Evolutionary conservation across 2,797 vertebrate species (phyloP).

Genomic region (Microcaecilia unicolor): DNA sequence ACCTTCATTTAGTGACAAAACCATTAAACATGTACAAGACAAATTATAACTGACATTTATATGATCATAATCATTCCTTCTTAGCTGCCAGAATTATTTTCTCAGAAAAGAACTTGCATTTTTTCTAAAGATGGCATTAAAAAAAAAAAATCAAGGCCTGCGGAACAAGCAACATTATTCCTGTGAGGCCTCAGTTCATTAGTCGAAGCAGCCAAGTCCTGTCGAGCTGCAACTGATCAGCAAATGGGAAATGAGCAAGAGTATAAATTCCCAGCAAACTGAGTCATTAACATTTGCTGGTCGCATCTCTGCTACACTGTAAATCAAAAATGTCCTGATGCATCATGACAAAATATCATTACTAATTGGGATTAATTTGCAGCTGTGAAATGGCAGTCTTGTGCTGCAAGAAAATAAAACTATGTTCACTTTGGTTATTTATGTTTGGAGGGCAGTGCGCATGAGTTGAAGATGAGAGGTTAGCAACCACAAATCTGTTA

Average conservation of each 20-base stretch:
- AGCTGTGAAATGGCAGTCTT: constrained; percentile 56
- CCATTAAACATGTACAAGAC: constrained; percentile 57
- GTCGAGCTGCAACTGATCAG: constrained; percentile 56
- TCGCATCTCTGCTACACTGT: constrained; percentile 57
- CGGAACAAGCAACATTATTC: constrained; percentile 51
- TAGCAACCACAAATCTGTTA: too few relatives aligned
- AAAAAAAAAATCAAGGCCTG: constrained; percentile 28
- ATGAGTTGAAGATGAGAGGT: too few relatives aligned
- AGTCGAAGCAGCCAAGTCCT: constrained; percentile 56
- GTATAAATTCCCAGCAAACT: constrained; percentile 61
- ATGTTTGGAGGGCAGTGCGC: too few relatives aligned
- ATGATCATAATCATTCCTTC: constrained; percentile 52
- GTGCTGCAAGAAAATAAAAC: constrained; percentile 46
- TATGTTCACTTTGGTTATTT: constrained; percentile 45
- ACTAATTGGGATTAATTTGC: constrained; percentile 73
- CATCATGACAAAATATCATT: constrained; percentile 66
- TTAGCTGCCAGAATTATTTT: constrained; percentile 47
- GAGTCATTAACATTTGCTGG: constrained; percentile 68
- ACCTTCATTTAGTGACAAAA: constrained; percentile 34
- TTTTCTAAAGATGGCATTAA: constrained; percentile 54
- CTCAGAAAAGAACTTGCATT: constrained; percentile 44
- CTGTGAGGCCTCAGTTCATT: constrained; percentile 60
- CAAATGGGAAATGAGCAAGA: constrained; percentile 64
- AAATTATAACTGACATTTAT: constrained; percentile 62
- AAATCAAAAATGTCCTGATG: constrained; percentile 65